These are phyloP conservation scores for Caenorhabditis imperialis DNA, from an alignment of 2,888 invertebrate genomes.

Conservation along the genomic window DNA sequence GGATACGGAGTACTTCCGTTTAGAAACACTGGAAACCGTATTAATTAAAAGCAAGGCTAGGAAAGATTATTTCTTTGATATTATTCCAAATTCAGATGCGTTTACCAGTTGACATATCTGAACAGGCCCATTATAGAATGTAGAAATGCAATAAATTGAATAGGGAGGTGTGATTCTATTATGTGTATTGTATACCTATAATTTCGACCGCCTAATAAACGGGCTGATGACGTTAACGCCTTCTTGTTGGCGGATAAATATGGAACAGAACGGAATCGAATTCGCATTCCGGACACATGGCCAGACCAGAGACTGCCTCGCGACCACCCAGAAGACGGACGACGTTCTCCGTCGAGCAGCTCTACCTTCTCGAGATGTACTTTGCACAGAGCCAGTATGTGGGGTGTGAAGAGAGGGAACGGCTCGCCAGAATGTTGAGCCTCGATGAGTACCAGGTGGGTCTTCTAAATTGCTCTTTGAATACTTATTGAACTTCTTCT, in stretches of 20 bases:
- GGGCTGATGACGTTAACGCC: slow-evolving; percentile 3
- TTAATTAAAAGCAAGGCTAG: no score
- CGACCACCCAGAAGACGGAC: slow-evolving; percentile 36
- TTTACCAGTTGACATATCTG: no score
- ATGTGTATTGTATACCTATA: slow-evolving; percentile 24
- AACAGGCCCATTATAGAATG: no score
- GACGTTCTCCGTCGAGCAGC: slow-evolving; percentile 52
- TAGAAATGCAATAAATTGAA: no score
- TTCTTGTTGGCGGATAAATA: slow-evolving; percentile 23
- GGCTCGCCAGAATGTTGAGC: slow-evolving; percentile 41
- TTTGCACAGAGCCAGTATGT: slow-evolving; percentile 55
- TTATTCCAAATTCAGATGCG: no score
- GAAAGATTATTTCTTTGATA: no score
- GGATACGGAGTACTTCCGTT: no score
- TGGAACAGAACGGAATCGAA: slow-evolving; percentile 23
- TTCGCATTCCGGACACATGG: slow-evolving; percentile 4
- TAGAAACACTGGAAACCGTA: no score
- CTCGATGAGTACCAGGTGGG: slow-evolving; percentile 51
- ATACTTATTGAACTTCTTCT: no score
- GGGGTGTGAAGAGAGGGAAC: slow-evolving; percentile 34
- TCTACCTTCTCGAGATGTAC: slow-evolving; percentile 54
- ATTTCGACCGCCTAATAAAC: slow-evolving; percentile 21
- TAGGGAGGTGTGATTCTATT: no score
- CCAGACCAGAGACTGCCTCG: slow-evolving; percentile 7
- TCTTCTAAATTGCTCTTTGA: no score